phyloP scores from a whole-genome alignment of 2,797 vertebrate genomes.

The Nasua narica region DNA sequence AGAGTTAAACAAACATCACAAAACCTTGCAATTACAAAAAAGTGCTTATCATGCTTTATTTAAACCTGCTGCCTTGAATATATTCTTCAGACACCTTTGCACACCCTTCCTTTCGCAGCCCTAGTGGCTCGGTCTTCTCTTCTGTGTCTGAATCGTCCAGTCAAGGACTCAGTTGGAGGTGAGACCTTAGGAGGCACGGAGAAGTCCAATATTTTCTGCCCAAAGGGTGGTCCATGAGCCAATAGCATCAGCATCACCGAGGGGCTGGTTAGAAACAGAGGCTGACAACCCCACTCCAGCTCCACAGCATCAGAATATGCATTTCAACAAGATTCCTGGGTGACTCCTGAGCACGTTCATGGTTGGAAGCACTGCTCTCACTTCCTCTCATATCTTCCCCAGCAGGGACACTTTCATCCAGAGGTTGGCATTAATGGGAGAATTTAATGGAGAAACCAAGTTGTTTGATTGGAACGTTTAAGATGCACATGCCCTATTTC shows the following conservation, averaged over 20 bases:
- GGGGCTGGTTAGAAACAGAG: background rate
- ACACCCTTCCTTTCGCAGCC: background rate
- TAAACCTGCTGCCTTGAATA: background rate
- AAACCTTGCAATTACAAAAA: background rate
- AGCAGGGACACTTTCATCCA: background rate
- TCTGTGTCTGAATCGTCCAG: background rate
- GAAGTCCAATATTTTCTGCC: background rate
- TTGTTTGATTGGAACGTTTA: conserved; percentile 44
- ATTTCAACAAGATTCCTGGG: background rate
- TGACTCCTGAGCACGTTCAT: fast-evolving
- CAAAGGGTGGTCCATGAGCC: too few relatives aligned
- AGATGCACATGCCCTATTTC: conserved; percentile 56
- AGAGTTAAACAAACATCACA: background rate
- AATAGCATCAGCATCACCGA: fast-evolving
- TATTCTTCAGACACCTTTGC: background rate
- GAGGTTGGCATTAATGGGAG: conserved; percentile 47
- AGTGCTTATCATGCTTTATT: background rate
- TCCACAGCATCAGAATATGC: background rate
- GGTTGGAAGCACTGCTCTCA: too few relatives aligned
- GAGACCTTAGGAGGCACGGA: background rate
- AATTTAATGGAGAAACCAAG: conserved; percentile 58
- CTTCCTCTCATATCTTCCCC: background rate
- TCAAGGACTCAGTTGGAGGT: background rate
- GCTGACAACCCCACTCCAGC: too few relatives aligned
- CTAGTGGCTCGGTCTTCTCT: background rate